Base-by-base conservation (phyloP, 2,113 vertebrate species). In the Motacilla tschutschensis region DNA sequence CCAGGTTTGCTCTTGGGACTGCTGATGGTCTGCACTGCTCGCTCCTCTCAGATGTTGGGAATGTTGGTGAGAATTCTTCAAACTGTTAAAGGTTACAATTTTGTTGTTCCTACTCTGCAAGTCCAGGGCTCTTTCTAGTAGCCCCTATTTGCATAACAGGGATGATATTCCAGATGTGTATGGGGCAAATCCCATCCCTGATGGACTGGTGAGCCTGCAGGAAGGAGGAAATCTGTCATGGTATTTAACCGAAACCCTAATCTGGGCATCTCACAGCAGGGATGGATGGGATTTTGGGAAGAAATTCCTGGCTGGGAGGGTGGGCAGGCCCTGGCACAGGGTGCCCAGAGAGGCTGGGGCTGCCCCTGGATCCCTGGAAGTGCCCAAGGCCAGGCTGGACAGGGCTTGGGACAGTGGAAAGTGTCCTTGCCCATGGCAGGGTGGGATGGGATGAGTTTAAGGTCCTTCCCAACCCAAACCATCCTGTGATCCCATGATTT, bases 231-330 rank as follows among this genome's bases (percentile, higher is more conserved):
- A 9, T 24, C 21, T 53, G 6, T n/a, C 10, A 5, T 33, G 16
- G 9, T 13, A 6, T 14, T 35, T 3, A 16, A 8, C 3, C 19
- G 20, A 40, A 57, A 8, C 19, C 10, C 29, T 41, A 6, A 36
- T 19, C 8, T 58, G 48, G 14, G 26, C 33, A 33, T 33, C n/a
- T 71, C 17, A 2, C 25, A 4, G 12, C 19, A 46, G 40, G 10
- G 3, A 0, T 17, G 1, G 28, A 13, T 25, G 19, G 28, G 38
- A 29, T 24, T 2, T 40, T 46, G 3, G 47, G 54, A 9, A 46
- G n/a, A 3, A 33, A 59, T 59, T 38, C 0, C 0, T 67, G 2
- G 0, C 28, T 75, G 44, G 0, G 15, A 44, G 12, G 31, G n/a
- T 36, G 51, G 26, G 0, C 0, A 59, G 36, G 8, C 3, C 21